A percentile compares a stretch with the other conserved stretches of the same genome.
These are phyloP conservation scores for Plecturocebus donacophilus DNA, from an alignment of 2,113 vertebrate genomes.

Conservation along the genomic window DNA sequence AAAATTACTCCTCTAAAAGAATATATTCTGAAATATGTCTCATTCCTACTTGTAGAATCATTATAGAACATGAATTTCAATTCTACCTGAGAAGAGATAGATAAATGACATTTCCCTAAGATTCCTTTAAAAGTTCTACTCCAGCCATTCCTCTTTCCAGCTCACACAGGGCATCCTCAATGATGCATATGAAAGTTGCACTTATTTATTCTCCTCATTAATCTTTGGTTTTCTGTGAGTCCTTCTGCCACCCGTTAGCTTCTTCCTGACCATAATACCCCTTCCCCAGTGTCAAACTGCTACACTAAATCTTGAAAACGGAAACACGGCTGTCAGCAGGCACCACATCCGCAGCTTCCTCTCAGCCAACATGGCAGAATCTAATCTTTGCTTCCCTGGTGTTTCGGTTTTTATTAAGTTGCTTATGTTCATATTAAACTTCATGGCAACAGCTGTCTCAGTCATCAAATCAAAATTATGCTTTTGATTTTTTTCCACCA, in stretches of 20 bases:
- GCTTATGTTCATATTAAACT: neutral
- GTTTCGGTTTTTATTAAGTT: neutral
- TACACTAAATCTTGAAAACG: neutral
- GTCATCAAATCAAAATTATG: neutral
- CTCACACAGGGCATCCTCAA: neutral
- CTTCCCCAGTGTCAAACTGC: neutral
- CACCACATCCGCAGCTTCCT: neutral
- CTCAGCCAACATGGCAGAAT: neutral
- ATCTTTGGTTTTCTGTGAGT: neutral
- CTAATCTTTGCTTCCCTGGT: neutral
- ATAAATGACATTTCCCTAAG: neutral
- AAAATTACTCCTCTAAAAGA: neutral
- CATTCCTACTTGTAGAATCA: neutral
- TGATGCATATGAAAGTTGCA: neutral
- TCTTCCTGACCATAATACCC: neutral
- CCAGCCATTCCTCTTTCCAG: neutral
- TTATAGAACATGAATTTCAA: neutral
- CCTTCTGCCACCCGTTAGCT: neutral
- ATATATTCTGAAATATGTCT: neutral
- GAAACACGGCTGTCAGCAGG: neutral
- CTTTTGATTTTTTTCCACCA: neutral
- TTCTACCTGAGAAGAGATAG: neutral
- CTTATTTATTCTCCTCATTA: neutral
- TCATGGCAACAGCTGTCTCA: neutral
- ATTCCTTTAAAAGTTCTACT: neutral